These are phyloP conservation scores for Xanthorhoe designata DNA, from an alignment of 2,888 invertebrate genomes.

Conservation along the genomic window DNA sequence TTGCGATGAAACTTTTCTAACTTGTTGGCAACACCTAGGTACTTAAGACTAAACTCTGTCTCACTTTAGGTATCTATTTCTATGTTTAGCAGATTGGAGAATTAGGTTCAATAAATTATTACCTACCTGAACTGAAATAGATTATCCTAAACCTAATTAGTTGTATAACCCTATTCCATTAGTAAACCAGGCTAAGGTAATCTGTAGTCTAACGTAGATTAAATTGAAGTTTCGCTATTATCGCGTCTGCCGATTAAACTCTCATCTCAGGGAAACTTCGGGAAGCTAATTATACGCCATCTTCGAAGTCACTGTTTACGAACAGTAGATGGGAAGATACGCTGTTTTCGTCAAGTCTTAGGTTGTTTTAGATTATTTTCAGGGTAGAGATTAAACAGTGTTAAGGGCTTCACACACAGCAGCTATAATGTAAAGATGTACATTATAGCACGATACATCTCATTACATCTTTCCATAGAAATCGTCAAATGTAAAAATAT, in stretches of 20 bases:
- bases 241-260: conserved; percentile 43
- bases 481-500: no score
- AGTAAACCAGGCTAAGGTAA: conserved; percentile 30
- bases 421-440: no score
- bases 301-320: conserved; percentile 21
- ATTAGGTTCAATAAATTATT: not conserved
- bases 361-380: not conserved
- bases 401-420: no score
- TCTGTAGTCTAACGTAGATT: conserved; percentile 32
- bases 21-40: no score
- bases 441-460: no score
- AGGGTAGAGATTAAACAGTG: no score
- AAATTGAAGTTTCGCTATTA: conserved; percentile 38
- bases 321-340: conserved; percentile 11
- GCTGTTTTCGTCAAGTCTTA: conserved; percentile 7
- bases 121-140: conserved; percentile 5
- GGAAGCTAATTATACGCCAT: conserved; percentile 41
- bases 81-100: not conserved
- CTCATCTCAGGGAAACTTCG: conserved; percentile 43
- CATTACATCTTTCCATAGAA: no score
- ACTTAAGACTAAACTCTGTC: no score
- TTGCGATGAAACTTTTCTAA: no score
- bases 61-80: no score
- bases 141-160: not conserved
- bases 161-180: conserved; percentile 9